A percentile compares a stretch with the other conserved stretches of the same genome.
Evolutionary conservation across 23 tunicate species (phyloP).

Genomic region (Diplosoma virens): DNA sequence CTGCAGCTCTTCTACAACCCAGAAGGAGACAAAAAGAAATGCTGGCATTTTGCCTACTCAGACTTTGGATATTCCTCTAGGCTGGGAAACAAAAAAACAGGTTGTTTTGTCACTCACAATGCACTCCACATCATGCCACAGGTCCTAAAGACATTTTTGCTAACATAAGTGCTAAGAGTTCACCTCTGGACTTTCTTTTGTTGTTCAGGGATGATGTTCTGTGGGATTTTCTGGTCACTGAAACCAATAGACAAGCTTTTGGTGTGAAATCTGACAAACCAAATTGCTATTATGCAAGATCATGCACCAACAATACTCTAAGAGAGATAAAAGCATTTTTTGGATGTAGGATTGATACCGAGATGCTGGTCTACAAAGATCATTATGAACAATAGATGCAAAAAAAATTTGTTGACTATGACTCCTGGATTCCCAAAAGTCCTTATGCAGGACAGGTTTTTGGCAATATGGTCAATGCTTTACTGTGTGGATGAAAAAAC

Average conservation of each 20-base stretch:
- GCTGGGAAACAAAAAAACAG: no score
- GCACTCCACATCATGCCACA: neutral
- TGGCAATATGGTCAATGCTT: neutral
- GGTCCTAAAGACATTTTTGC: neutral
- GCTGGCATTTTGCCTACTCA: no score
- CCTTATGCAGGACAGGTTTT: no score
- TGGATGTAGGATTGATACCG: neutral
- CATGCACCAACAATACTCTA: neutral
- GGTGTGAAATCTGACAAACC: neutral
- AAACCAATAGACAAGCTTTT: neutral
- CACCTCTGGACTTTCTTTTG: slow-evolving; percentile 4
- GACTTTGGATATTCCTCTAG: no score
- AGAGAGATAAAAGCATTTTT: neutral
- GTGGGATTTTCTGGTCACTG: neutral
- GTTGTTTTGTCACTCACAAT: no score
- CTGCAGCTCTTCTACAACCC: no score
- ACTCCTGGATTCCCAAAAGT: slow-evolving; percentile 4
- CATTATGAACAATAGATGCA: neutral
- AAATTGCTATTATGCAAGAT: neutral
- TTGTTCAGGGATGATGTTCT: neutral
- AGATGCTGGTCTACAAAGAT: neutral
- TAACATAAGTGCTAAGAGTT: neutral
- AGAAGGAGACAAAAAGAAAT: no score
- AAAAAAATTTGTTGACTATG: neutral
- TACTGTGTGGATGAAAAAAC: neutral